Evolutionary conservation across 2,888 invertebrate genomes (phyloP).

Genomic region (Hydroisotoma schaefferi): DNA sequence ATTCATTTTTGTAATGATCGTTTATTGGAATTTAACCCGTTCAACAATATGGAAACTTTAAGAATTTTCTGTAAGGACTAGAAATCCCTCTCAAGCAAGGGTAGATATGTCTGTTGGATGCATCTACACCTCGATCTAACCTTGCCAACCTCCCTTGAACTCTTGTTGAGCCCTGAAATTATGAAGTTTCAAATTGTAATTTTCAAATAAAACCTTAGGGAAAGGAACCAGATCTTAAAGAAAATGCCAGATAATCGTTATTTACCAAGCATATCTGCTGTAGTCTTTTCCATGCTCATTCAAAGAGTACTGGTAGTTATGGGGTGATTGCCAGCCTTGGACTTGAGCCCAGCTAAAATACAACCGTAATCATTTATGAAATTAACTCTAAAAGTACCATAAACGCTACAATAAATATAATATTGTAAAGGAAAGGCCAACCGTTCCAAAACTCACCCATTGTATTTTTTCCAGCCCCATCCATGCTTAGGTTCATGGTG

Average conservation of each 20-base stretch:
- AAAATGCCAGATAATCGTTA: background rate
- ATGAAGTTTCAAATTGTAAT: too few species aligned
- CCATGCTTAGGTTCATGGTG: slow-evolving; percentile 27
- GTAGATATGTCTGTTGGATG: too few species aligned
- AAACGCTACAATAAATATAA: too few species aligned
- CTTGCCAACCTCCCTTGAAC: background rate
- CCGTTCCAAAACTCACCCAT: slow-evolving; percentile 21
- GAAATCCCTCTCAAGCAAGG: too few species aligned
- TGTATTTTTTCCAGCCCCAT: slow-evolving; percentile 33
- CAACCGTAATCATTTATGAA: background rate
- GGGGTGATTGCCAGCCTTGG: slow-evolving; percentile 25
- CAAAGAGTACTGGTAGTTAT: slow-evolving; percentile 43
- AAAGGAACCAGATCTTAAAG: too few species aligned
- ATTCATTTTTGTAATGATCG: too few species aligned
- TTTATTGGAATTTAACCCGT: too few species aligned
- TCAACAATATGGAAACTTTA: too few species aligned
- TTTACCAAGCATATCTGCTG: slow-evolving; percentile 41
- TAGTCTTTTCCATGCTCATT: slow-evolving; percentile 42
- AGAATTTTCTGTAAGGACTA: too few species aligned
- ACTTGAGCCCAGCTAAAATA: slow-evolving; percentile 34
- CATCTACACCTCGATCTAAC: background rate
- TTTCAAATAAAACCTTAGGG: too few species aligned
- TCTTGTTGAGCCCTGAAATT: slow-evolving; percentile 5
- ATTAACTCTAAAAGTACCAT: too few species aligned
- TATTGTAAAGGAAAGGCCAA: background rate